A percentile compares a stretch with the other conserved stretches of the same genome.
Conservation (phyloP, 2,888 invertebrate genomes). For the Odiellus spinosus region DNA sequence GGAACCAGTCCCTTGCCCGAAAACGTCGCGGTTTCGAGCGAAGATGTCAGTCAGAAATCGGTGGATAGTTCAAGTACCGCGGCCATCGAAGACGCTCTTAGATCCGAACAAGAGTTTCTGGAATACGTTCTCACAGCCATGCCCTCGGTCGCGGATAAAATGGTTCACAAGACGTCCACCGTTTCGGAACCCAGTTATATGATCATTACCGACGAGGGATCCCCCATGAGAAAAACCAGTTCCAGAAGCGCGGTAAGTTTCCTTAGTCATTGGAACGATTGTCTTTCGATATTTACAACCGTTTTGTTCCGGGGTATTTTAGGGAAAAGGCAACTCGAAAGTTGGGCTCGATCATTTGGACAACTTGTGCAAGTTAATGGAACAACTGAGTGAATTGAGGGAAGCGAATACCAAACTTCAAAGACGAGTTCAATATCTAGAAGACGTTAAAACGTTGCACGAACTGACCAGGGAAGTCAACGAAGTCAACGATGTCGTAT, state of each 20-base stretch:
- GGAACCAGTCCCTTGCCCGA: too few relatives aligned
- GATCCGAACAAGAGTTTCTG: conserved; percentile 17
- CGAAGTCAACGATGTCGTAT: not conserved
- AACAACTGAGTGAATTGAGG: conserved; percentile 52
- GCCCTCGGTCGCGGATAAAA: not conserved
- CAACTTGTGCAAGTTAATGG: conserved; percentile 55
- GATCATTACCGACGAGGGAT: not conserved
- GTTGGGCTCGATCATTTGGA: conserved; percentile 59
- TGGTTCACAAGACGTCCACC: not conserved
- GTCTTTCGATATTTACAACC: too few relatives aligned
- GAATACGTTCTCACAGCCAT: conserved; percentile 15
- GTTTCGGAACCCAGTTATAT: not conserved
- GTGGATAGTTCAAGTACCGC: not conserved
- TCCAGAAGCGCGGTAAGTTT: not conserved
- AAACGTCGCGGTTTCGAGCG: not conserved
- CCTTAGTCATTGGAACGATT: not conserved
- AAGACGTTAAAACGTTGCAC: conserved; percentile 45
- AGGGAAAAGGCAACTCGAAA: conserved; percentile 23
- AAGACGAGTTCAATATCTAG: conserved; percentile 50
- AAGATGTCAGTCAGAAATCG: not conserved
- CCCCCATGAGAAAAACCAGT: not conserved
- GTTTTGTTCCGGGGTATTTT: too few relatives aligned
- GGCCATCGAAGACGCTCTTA: conserved; percentile 15
- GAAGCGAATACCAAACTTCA: conserved; percentile 54
- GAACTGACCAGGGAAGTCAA: conserved; percentile 12